A percentile compares a stretch with the other conserved stretches of the same genome.
phyloP scores from a whole-genome alignment of 2,888 invertebrate species.

The Parthenolecanium corni region DNA sequence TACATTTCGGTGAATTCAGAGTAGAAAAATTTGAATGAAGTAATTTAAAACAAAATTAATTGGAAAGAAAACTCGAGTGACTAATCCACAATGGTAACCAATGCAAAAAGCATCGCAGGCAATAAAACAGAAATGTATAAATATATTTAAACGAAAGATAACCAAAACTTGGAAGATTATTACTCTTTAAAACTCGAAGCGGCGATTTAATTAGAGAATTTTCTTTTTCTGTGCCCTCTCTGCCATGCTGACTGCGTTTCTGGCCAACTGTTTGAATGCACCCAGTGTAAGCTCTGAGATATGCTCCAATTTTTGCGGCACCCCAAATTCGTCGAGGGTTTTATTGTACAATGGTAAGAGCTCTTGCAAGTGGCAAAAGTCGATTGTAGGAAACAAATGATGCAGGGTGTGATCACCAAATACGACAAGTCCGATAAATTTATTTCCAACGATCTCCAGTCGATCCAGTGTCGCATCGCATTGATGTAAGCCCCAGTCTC shows the following conservation, averaged over 20 bases:
- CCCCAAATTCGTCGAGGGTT: constrained; percentile 52
- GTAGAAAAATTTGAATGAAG: too few species aligned
- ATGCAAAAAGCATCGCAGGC: too few species aligned
- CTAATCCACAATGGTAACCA: too few species aligned
- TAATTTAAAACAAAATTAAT: too few species aligned
- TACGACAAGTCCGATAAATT: constrained; percentile 54
- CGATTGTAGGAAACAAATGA: constrained; percentile 68
- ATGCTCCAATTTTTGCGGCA: constrained; percentile 1
- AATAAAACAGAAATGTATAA: too few species aligned
- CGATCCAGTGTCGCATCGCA: constrained; percentile 62
- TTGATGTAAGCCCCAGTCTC: constrained; percentile 70
- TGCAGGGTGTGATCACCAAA: constrained; percentile 70
- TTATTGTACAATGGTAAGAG: constrained; percentile 52
- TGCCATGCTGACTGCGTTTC: not conserved
- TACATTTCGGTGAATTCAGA: too few species aligned
- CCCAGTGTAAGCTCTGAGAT: not conserved
- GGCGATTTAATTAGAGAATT: constrained; percentile 8
- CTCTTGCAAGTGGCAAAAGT: constrained; percentile 57
- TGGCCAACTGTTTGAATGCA: constrained; percentile 13
- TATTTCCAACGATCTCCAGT: constrained; percentile 51
- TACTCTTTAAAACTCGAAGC: too few species aligned
- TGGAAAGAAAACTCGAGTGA: too few species aligned
- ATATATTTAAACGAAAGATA: too few species aligned
- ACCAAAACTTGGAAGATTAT: too few species aligned
- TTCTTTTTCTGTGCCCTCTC: not conserved